These are phyloP conservation scores for Bactericera cockerelli DNA, from an alignment of 1,140 invertebrate genomes.

Conservation along the genomic window DNA sequence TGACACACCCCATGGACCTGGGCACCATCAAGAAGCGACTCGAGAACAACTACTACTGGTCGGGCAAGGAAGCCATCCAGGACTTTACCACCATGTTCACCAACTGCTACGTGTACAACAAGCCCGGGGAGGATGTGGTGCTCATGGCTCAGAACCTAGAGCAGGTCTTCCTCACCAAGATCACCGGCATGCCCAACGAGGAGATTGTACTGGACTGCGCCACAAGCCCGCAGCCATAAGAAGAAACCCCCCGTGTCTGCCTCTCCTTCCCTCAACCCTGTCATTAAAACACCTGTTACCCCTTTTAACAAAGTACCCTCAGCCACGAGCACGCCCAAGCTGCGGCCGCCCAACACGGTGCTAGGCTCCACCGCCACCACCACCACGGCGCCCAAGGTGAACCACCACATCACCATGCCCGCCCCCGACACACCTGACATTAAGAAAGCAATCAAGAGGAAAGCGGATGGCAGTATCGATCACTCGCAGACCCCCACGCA, in stretches of 20 bases:
- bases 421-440: constrained; percentile 31
- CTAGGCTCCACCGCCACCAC: constrained; percentile 28
- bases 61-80: constrained; percentile 88
- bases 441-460: constrained; percentile 96
- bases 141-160: constrained; percentile 96
- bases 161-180: constrained; percentile 81
- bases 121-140: constrained; percentile 94
- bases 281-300: constrained; percentile 70
- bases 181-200: constrained; percentile 40
- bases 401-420: not conserved
- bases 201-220: constrained; percentile 29
- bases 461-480: constrained; percentile 5
- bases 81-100: constrained; percentile 99
- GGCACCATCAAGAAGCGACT: constrained; percentile 94
- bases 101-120: constrained; percentile 98
- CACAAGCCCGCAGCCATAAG: constrained; percentile 22
- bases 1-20: constrained; percentile 88
- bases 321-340: constrained; percentile 47
- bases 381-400: constrained; percentile 18
- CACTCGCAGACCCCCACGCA: not conserved
- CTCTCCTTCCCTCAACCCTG: constrained; percentile 13
- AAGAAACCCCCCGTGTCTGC: not conserved
- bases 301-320: constrained; percentile 76
- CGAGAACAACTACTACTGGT: constrained; percentile 93
- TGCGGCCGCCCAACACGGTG: constrained; percentile 28